Percentiles rank a stretch among this genome's conserved stretches.
Conservation (phyloP, 2,113 vertebrate genomes). For the Labeo catla region DNA sequence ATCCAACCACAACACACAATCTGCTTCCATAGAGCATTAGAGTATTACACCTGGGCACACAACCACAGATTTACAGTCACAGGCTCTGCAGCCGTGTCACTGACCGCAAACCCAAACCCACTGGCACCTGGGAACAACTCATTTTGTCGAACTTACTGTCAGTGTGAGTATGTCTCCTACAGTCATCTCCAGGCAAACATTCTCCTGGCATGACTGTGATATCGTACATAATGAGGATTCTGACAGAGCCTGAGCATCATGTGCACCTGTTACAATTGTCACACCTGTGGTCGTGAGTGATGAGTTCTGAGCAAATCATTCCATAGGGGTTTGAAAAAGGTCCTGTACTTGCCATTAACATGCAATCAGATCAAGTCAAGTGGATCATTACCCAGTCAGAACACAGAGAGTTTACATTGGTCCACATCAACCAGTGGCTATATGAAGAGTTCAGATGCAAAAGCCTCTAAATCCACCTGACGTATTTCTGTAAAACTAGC, state of each 20-base stretch:
- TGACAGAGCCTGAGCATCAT: not conserved
- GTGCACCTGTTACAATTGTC: not conserved
- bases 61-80: not conserved
- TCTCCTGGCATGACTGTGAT: conserved; percentile 9
- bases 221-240: not conserved
- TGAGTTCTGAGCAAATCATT: not conserved
- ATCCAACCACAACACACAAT: conserved; percentile 33
- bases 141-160: not conserved
- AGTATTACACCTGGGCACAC: conserved; percentile 46
- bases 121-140: conserved; percentile 9
- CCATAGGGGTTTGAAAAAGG: not conserved
- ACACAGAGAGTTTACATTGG: not conserved
- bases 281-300: not conserved
- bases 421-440: not conserved
- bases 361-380: not conserved
- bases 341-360: not conserved
- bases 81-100: conserved; percentile 27
- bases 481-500: no score
- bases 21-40: conserved; percentile 10
- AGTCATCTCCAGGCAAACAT: conserved; percentile 23
- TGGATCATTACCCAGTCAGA: not conserved
- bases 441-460: no score
- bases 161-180: not conserved
- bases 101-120: conserved; percentile 23
- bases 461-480: no score